Conservation (phyloP, 2,113 vertebrate genomes). For the Pithys albifrons region DNA sequence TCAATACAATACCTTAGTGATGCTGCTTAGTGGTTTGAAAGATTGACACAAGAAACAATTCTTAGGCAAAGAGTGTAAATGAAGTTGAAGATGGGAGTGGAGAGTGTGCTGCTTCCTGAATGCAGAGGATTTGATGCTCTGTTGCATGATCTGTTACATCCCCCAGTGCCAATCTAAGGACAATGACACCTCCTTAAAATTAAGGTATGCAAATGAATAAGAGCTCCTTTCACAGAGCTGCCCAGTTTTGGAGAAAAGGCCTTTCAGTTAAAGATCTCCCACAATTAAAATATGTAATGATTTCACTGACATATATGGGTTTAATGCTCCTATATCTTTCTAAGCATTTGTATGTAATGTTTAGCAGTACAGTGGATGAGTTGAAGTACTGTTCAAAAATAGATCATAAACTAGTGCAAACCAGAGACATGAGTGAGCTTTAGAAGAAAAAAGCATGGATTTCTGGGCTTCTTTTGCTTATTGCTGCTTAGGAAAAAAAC, state of each 20-base stretch:
- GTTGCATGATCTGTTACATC: background rate
- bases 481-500: rapidly evolving
- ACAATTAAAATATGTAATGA: background rate
- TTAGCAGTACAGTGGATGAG: background rate
- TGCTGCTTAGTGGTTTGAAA: background rate
- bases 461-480: background rate
- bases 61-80: background rate
- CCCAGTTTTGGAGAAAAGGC: background rate
- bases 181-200: background rate
- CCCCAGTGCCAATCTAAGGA: background rate
- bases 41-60: background rate
- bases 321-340: background rate
- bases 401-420: background rate
- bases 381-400: background rate
- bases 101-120: background rate
- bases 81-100: background rate
- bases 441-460: background rate
- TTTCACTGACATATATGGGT: background rate
- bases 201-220: background rate
- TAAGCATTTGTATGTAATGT: background rate
- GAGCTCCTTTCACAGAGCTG: background rate
- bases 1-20: background rate
- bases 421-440: background rate
- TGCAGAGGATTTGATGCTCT: background rate
- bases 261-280: background rate